Evolutionary conservation across 2,888 invertebrate species (phyloP).

Genomic region (Cylloceria caligata): DNA sequence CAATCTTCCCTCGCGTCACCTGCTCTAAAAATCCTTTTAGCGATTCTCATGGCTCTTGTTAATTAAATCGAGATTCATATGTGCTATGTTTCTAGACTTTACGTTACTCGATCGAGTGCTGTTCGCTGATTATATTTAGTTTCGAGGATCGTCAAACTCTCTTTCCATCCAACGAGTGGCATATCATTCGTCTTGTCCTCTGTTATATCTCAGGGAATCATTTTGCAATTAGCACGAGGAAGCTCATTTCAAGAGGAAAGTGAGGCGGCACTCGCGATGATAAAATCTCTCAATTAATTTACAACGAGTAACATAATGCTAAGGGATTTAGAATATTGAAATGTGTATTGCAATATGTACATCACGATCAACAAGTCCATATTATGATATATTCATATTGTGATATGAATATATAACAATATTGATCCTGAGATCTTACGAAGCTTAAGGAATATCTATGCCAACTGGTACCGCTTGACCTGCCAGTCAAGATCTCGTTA

Average conservation of each 20-base stretch:
- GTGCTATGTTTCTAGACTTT: background rate
- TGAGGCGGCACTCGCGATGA: slow-evolving; percentile 3
- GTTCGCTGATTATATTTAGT: slow-evolving; percentile 19
- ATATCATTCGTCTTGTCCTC: slow-evolving; percentile 19
- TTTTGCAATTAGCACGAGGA: background rate
- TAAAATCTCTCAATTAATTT: slow-evolving; percentile 39
- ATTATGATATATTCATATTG: background rate
- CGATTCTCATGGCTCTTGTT: slow-evolving; percentile 46
- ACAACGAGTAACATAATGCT: slow-evolving; percentile 17
- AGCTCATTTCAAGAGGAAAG: background rate
- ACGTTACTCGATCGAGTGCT: slow-evolving; percentile 24
- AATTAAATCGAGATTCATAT: slow-evolving; percentile 33
- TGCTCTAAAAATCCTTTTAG: slow-evolving; percentile 64
- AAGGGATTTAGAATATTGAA: background rate
- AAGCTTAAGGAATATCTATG: background rate
- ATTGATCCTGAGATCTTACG: background rate
- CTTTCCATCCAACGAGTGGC: background rate
- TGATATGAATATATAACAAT: too few relatives aligned
- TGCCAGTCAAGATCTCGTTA: background rate
- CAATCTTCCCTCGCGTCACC: slow-evolving; percentile 52
- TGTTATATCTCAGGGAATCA: background rate
- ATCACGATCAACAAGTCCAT: too few relatives aligned
- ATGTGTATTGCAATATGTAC: background rate
- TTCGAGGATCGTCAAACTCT: slow-evolving; percentile 23
- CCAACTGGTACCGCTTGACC: background rate